A percentile compares a stretch with the other conserved stretches of the same genome.
phyloP scores from a whole-genome alignment of 2,113 vertebrate genomes.

The Electrona antarctica region DNA sequence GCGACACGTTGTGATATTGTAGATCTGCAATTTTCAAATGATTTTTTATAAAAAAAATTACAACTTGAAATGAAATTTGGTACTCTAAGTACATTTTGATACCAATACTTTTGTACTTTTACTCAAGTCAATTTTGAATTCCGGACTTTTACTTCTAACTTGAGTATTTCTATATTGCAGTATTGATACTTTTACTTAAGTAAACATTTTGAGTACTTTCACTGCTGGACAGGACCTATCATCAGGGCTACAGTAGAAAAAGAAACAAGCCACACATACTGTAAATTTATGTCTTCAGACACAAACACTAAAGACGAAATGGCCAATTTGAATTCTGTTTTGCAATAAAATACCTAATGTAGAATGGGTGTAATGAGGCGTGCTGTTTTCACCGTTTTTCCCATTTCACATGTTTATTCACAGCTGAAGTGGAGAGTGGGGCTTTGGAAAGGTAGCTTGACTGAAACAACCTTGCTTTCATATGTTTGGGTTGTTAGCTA shows the following conservation, averaged over 20 bases:
- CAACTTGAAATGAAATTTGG: too few species aligned
- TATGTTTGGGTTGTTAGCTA: neutral
- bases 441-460: neutral
- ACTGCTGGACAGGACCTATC: conserved; percentile 29
- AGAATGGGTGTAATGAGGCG: conserved; percentile 34
- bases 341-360: conserved; percentile 35
- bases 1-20: too few species aligned
- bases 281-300: neutral
- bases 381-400: conserved; percentile 33
- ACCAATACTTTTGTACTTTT: too few species aligned
- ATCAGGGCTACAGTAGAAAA: conserved; percentile 16
- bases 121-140: too few species aligned
- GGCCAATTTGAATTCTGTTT: conserved; percentile 29
- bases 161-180: too few species aligned
- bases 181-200: too few species aligned
- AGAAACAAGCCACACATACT: conserved; percentile 18
- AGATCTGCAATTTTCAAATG: too few species aligned
- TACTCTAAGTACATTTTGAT: too few species aligned
- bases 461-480: neutral
- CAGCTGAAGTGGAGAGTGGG: conserved; percentile 10
- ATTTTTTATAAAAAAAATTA: too few species aligned
- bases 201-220: too few species aligned
- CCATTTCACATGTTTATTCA: conserved; percentile 30
- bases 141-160: too few species aligned
- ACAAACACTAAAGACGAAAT: conserved; percentile 12